These are phyloP conservation scores for Seriola rivoliana DNA, from an alignment of 2,113 vertebrate species.

Conservation along the genomic window DNA sequence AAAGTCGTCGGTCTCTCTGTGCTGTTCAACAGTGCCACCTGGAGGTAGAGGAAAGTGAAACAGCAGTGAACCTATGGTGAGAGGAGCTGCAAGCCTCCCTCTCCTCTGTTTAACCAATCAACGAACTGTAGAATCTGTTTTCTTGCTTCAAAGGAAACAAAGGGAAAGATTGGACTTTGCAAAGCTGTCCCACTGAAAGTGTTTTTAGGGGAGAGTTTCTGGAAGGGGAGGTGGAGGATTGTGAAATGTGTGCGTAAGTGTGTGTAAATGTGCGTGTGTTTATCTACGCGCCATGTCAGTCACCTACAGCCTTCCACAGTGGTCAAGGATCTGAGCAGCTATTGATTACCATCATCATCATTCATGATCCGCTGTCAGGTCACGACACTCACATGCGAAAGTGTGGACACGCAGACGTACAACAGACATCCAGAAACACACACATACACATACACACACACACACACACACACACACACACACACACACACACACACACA, in stretches of 20 bases:
- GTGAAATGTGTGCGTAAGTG: background rate
- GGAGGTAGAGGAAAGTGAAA: slow-evolving; percentile 13
- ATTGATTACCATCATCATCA: slow-evolving; percentile 38
- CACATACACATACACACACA: background rate
- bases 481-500: background rate
- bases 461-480: background rate
- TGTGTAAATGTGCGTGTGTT: background rate
- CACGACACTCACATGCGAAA: slow-evolving; percentile 4
- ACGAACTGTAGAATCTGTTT: background rate
- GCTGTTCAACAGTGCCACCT: slow-evolving; percentile 68
- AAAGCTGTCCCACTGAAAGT: slow-evolving; percentile 18
- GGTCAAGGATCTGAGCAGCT: slow-evolving; percentile 31
- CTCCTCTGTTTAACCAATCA: slow-evolving; percentile 14
- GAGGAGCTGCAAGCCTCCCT: background rate
- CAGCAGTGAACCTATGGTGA: background rate
- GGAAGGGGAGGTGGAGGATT: background rate
- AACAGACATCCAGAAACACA: background rate
- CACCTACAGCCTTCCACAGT: background rate
- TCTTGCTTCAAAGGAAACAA: slow-evolving; percentile 9
- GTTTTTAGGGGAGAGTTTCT: background rate
- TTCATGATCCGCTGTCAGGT: slow-evolving; percentile 42
- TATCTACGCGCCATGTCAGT: background rate
- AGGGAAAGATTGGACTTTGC: slow-evolving; percentile 7
- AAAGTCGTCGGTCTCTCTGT: background rate
- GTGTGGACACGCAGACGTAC: background rate